phyloP scores from a whole-genome alignment of 92 coral and sea anemone genomes.

The Epizoanthus stellaris region DNA sequence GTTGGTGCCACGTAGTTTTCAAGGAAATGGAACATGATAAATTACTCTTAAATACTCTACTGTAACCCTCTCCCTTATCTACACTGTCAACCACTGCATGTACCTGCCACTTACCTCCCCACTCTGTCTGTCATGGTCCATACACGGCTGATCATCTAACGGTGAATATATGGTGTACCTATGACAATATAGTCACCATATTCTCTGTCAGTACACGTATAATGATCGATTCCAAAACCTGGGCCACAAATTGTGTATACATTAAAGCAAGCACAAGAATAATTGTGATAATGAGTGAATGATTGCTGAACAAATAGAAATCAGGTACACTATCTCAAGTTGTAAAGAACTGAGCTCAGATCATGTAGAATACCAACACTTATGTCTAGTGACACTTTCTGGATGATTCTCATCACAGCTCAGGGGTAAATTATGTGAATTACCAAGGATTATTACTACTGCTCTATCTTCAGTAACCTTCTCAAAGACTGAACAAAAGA shows the following conservation, averaged over 20 bases:
- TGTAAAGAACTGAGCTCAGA: neutral
- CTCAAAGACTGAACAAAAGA: no score
- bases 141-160: conserved; percentile 95
- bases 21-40: no score
- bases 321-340: no score
- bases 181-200: neutral
- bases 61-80: neutral
- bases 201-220: neutral
- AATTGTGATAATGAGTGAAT: neutral
- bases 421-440: neutral
- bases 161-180: conserved; percentile 98
- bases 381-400: neutral
- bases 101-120: conserved; percentile 79
- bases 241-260: no score
- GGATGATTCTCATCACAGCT: neutral
- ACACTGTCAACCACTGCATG: no score
- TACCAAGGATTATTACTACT: neutral
- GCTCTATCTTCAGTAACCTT: neutral
- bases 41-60: no score
- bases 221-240: neutral
- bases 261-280: no score
- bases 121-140: conserved; percentile 99
- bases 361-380: conserved; percentile 2
- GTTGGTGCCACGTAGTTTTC: no score
- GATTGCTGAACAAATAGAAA: neutral